Evolutionary conservation across 1,140 invertebrate species (phyloP).

Genomic region (Thaumatotibia leucotreta): DNA sequence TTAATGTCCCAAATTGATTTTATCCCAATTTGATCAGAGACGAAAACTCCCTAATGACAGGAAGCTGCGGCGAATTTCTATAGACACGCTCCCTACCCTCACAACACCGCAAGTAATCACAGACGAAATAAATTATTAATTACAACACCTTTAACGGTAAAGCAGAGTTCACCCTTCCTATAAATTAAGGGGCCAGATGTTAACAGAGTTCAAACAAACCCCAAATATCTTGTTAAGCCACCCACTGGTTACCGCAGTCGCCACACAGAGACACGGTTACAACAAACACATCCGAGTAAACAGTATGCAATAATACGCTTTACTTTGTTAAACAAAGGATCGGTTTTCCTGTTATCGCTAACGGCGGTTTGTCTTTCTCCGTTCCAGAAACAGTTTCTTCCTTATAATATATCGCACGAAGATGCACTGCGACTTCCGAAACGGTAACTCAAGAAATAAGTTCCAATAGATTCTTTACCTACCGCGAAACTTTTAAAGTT

Average conservation of each 20-base stretch:
- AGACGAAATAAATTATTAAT: slow-evolving; percentile 74
- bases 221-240: slow-evolving; percentile 71
- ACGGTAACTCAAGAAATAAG: slow-evolving; percentile 16
- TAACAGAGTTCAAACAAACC: slow-evolving; percentile 67
- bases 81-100: slow-evolving; percentile 19
- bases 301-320: neutral
- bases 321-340: neutral
- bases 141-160: slow-evolving; percentile 52
- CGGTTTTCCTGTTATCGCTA: neutral
- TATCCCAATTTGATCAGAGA: neutral
- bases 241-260: slow-evolving; percentile 49
- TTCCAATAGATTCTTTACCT: slow-evolving; percentile 17
- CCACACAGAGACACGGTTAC: slow-evolving; percentile 39
- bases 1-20: no score
- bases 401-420: slow-evolving; percentile 65
- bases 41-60: neutral
- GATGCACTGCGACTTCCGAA: slow-evolving; percentile 21
- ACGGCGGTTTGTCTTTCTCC: slow-evolving; percentile 14
- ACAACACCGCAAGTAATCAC: slow-evolving; percentile 54
- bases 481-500: neutral
- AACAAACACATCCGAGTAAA: slow-evolving; percentile 9
- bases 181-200: slow-evolving; percentile 69
- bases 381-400: slow-evolving; percentile 51
- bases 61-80: neutral
- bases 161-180: slow-evolving; percentile 61